These are phyloP conservation scores for Anorthoa munda DNA, from an alignment of 2,888 invertebrate species.

Conservation along the genomic window DNA sequence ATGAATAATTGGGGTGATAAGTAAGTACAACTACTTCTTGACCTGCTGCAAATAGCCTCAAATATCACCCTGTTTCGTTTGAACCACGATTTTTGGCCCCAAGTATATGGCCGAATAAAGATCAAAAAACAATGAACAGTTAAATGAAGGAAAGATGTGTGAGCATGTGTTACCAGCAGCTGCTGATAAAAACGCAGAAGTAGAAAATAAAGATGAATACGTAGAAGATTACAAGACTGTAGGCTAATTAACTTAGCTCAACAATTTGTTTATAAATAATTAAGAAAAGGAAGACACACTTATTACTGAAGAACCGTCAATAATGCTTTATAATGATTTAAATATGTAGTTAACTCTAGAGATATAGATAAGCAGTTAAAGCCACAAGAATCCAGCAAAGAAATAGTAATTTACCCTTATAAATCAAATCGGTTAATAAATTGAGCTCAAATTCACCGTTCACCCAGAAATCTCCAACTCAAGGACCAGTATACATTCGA, in stretches of 20 bases:
- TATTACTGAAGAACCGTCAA: background rate
- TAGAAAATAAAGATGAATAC: background rate
- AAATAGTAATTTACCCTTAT: no score
- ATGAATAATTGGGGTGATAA: no score
- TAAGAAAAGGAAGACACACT: no score
- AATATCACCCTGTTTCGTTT: no score
- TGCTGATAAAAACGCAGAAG: background rate
- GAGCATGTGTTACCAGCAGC: background rate
- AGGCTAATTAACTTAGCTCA: background rate
- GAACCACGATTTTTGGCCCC: no score
- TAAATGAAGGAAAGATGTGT: no score
- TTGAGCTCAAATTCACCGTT: background rate
- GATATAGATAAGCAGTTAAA: no score
- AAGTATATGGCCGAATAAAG: background rate
- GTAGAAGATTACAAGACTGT: background rate
- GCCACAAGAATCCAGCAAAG: no score
- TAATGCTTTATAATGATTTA: background rate
- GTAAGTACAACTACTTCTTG: no score
- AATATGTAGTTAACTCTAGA: background rate
- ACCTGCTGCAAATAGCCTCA: no score
- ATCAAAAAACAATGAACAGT: background rate
- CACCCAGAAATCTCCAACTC: background rate
- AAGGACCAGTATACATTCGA: constrained; percentile 10
- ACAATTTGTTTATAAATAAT: no score
- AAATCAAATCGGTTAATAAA: background rate